A percentile compares a stretch with the other conserved stretches of the same genome.
These are phyloP conservation scores for Lithophane socia DNA, from an alignment of 2,888 invertebrate species.

Conservation along the genomic window DNA sequence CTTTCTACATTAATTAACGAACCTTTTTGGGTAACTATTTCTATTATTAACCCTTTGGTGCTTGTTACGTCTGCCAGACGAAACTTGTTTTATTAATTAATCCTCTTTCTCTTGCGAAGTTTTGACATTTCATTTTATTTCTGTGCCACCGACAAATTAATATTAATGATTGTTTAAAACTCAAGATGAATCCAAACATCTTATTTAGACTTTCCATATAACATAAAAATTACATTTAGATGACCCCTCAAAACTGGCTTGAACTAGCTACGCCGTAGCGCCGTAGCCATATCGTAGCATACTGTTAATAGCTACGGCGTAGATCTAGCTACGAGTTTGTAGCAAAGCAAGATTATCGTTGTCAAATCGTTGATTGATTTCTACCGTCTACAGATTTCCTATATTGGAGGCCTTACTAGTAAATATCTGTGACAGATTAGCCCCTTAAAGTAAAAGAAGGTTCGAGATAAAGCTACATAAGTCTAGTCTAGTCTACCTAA, in stretches of 20 bases:
- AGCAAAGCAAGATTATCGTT: not conserved
- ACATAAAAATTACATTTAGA: not conserved
- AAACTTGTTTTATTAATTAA: conserved; percentile 51
- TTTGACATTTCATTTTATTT: conserved; percentile 43
- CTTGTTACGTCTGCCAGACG: conserved; percentile 21
- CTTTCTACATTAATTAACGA: not conserved
- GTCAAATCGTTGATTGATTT: conserved; percentile 19
- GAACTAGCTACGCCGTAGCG: conserved; percentile 10
- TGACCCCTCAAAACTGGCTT: not conserved
- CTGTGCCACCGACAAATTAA: conserved; percentile 30
- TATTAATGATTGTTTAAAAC: conserved; percentile 48
- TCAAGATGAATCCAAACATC: conserved; percentile 5
- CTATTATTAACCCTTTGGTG: conserved; percentile 24
- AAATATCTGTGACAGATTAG: conserved; percentile 4
- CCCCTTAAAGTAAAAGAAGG: not conserved
- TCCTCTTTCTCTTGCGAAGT: conserved; percentile 39
- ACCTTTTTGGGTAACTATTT: conserved; percentile 15
- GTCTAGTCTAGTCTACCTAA: not conserved
- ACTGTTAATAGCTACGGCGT: conserved; percentile 26
- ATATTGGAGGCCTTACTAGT: not conserved
- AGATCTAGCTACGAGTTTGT: conserved; percentile 25
- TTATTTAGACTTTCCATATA: conserved; percentile 9
- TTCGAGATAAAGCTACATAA: not conserved
- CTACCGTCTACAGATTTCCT: not conserved
- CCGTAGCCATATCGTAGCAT: not conserved